These are phyloP conservation scores for Misgurnus anguillicaudatus DNA, from an alignment of 2,113 vertebrate species.

Conservation along the genomic window DNA sequence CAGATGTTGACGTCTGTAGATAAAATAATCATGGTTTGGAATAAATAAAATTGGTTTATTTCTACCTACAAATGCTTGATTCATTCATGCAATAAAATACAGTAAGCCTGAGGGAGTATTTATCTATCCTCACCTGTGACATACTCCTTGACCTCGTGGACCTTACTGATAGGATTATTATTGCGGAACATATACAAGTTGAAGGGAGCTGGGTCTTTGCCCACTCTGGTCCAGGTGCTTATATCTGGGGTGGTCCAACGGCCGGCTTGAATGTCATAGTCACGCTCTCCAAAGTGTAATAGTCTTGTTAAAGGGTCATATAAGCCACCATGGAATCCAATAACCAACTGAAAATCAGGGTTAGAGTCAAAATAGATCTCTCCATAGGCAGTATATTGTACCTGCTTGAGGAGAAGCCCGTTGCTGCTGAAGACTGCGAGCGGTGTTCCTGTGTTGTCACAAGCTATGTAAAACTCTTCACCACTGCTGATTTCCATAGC, in stretches of 20 bases:
- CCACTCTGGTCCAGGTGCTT: conserved; percentile 92
- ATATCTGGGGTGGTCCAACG: conserved; percentile 99
- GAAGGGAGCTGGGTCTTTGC: conserved; percentile 92
- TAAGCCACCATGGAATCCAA: conserved; percentile 94
- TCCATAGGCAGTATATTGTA: conserved; percentile 96
- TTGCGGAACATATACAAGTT: conserved; percentile 98
- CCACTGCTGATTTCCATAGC: conserved; percentile 99
- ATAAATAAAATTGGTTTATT: neutral
- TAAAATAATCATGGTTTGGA: conserved; percentile 39
- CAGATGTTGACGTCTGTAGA: conserved; percentile 94
- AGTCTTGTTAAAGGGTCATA: conserved; percentile 94
- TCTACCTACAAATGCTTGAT: neutral
- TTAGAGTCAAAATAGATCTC: conserved; percentile 99
- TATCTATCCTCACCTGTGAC: conserved; percentile 85
- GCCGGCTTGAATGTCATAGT: conserved; percentile 96
- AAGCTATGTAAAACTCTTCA: conserved; percentile 97
- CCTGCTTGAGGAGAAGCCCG: conserved; percentile 92
- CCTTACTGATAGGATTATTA: conserved; percentile 97
- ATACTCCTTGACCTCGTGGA: conserved; percentile 95
- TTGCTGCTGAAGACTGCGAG: conserved; percentile 97
- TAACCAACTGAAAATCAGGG: conserved; percentile 94
- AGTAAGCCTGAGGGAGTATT: neutral
- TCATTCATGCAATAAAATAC: neutral
- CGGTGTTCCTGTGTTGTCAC: conserved; percentile 94
- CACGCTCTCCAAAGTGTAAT: conserved; percentile 94